Base-by-base conservation (phyloP, 2,797 vertebrate genomes). In the Peromyscus melanophrys region DNA sequence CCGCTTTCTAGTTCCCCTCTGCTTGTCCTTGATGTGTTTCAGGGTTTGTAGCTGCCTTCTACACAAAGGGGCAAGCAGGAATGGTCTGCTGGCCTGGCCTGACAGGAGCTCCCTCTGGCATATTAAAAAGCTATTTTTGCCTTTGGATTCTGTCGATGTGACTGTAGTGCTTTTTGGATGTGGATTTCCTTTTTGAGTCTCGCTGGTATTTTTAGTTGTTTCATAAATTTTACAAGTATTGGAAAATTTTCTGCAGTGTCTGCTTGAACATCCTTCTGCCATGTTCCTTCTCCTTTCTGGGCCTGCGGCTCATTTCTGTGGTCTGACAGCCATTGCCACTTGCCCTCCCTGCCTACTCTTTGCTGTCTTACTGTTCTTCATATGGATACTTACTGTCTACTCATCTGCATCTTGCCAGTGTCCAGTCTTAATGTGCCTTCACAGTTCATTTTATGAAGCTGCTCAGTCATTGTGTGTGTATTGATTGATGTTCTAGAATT, bases 311-410 rank as follows among this genome's bases (percentile, higher is more conserved):
- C 19, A n/a, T 9, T 57, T 40, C 16, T 19, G 16, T 13, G 69
- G 5, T 7, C 40, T 2, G 7, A 25, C 11, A 6, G 34, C 0
- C 7, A 46, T 12, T 29, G 29, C 1, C 25, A 0, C 6, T 21
- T 1, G 13, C 12, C 31, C 27, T 52, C 61, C 16, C 63, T 55
- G 59, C 3, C 21, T 19, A 46, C 65, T 40, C 19, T 10, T 46
- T 49, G 65, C 49, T 49, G 34, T 43, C 34, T 89, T 49, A 1
- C 6, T 55, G 49, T 63, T 67, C n/a, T 59, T 57, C n/a, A 40
- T 25, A 25, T 37, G 31, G 67, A 52, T 10, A 13, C 31, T 49
- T 55, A n/a, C 16, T 80, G 37, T 52, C 23, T 29, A 3, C 25
- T 19, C 13, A 13, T 12, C 17, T 76, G 82, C 23, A 17, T 37